Percentiles rank a stretch among this genome's conserved stretches.
phyloP scores from a whole-genome alignment of 2,888 invertebrate species.

The Flexamia atlantica region DNA sequence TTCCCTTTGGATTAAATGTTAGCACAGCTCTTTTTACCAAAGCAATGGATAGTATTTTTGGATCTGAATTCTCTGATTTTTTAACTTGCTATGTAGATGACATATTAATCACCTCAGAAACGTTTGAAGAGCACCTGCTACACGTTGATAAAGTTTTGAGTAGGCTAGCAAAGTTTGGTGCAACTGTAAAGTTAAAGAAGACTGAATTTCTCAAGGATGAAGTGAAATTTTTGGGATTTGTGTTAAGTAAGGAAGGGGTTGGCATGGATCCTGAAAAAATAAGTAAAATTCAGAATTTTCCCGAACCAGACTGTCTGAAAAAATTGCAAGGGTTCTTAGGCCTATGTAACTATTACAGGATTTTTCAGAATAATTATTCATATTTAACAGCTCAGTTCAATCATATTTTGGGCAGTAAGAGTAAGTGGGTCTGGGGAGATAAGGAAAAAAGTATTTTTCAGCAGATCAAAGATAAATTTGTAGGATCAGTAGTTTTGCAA shows the following conservation, averaged over 20 bases:
- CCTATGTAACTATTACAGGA: neutral
- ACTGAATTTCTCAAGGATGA: neutral
- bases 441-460: neutral
- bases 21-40: neutral
- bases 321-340: neutral
- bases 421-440: neutral
- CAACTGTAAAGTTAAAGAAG: neutral
- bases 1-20: neutral
- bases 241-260: neutral
- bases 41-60: neutral
- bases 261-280: neutral
- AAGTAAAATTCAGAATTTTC: neutral
- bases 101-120: neutral
- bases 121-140: neutral
- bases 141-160: neutral
- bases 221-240: neutral
- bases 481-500: neutral
- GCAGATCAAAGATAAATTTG: neutral
- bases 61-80: neutral
- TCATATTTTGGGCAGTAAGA: neutral
- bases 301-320: neutral
- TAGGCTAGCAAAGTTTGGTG: neutral
- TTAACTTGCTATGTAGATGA: neutral
- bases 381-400: neutral
- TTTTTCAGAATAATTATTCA: neutral